Conservation (phyloP, 2,888 invertebrate species). For the Apamea crenata region DNA sequence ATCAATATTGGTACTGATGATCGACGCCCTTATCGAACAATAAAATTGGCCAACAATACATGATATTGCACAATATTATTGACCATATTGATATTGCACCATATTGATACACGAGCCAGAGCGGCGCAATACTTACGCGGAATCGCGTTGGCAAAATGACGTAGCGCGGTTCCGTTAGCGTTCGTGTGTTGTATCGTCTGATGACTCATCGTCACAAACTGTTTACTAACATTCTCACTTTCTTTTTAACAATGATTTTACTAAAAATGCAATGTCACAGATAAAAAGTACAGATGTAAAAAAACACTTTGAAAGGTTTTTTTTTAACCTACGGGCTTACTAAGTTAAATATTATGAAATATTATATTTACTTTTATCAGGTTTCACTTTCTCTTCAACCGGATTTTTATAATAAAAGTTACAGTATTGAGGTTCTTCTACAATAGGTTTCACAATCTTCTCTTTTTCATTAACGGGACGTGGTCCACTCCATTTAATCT, state of each 20-base stretch:
- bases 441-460: slow-evolving; percentile 3
- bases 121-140: not conserved
- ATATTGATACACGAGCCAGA: not conserved
- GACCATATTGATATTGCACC: not conserved
- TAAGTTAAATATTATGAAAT: not conserved
- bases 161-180: not conserved
- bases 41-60: not conserved
- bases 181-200: not conserved
- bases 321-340: not conserved
- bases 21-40: not conserved
- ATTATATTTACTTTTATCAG: slow-evolving; percentile 36
- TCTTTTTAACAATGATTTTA: no score
- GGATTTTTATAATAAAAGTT: not conserved
- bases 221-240: not conserved
- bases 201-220: not conserved
- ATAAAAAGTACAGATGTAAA: not conserved
- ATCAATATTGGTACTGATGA: no score
- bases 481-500: slow-evolving; percentile 41
- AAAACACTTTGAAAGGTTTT: not conserved
- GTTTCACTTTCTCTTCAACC: slow-evolving; percentile 20
- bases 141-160: not conserved
- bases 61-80: not conserved
- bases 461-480: slow-evolving; percentile 5
- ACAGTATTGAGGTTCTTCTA: not conserved
- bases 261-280: not conserved